Conservation (phyloP, 2,797 vertebrate species). For the Nyctibius grandis region DNA sequence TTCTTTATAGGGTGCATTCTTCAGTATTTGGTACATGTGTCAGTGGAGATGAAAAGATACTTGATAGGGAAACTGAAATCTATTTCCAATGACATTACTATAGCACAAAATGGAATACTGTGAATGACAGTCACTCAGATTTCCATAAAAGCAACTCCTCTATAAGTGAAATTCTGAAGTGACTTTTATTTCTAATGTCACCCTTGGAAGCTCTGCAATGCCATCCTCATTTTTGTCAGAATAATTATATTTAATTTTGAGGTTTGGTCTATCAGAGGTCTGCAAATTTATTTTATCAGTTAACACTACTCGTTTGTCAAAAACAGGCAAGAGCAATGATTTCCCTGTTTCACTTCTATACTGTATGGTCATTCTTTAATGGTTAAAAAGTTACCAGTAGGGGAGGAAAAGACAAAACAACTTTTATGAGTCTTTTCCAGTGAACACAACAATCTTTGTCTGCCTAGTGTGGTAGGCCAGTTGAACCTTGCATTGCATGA, state of each 20-base stretch:
- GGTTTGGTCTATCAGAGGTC: neutral
- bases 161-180: constrained; percentile 2
- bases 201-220: constrained; percentile 6
- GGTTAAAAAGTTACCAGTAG: neutral
- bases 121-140: neutral
- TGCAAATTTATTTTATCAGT: neutral
- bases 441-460: neutral
- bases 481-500: neutral
- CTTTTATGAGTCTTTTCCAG: neutral
- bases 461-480: neutral
- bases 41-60: constrained; percentile 46
- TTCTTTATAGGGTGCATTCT: constrained; percentile 10
- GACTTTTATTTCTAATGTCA: constrained; percentile 38
- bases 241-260: constrained; percentile 43
- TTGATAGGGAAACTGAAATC: constrained; percentile 21
- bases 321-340: neutral
- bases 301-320: neutral
- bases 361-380: neutral
- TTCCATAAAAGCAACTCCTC: neutral
- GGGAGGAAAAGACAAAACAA: neutral
- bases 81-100: constrained; percentile 51
- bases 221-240: constrained; percentile 16
- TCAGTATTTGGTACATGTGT: constrained; percentile 35
- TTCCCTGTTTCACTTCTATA: neutral
- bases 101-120: neutral